Evolutionary conservation across 1,140 invertebrate species (phyloP).

Genomic region (Tribolium castaneum): DNA sequence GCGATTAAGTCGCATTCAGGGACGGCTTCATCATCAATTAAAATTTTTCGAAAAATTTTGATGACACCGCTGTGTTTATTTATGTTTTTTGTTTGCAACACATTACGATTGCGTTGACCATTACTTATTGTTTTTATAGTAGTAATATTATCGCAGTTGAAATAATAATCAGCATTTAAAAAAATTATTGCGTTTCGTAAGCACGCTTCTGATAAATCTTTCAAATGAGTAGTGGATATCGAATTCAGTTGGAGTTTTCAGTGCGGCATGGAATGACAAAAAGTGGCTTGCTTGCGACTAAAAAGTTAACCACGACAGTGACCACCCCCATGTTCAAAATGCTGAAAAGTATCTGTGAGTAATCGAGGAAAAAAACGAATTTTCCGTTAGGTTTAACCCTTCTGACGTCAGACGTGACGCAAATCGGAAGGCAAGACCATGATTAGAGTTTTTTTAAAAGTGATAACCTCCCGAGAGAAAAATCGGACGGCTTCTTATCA

Average conservation of each 20-base stretch:
- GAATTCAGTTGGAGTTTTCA: constrained; percentile 7
- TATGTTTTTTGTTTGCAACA: background rate
- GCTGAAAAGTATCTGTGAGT: constrained; percentile 23
- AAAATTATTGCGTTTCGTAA: constrained; percentile 9
- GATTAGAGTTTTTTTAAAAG: background rate
- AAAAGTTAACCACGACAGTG: background rate
- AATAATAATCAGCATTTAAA: constrained; percentile 21
- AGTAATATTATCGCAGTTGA: constrained; percentile 11
- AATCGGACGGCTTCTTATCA: background rate
- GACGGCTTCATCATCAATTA: background rate
- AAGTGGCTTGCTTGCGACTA: background rate
- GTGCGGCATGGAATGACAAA: background rate
- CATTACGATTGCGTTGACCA: background rate
- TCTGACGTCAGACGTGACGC: background rate
- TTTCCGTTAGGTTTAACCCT: background rate
- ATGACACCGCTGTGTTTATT: background rate
- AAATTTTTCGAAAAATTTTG: background rate
- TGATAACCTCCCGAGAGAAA: constrained; percentile 4
- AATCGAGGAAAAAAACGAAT: background rate
- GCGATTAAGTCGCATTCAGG: constrained; percentile 6
- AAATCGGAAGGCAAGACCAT: background rate
- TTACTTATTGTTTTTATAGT: constrained; percentile 13
- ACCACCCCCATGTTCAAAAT: background rate
- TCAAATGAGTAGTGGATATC: background rate
- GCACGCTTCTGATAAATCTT: constrained; percentile 6